phyloP scores from a whole-genome alignment of 2,888 invertebrate genomes.

The Leptogaster cylindrica region DNA sequence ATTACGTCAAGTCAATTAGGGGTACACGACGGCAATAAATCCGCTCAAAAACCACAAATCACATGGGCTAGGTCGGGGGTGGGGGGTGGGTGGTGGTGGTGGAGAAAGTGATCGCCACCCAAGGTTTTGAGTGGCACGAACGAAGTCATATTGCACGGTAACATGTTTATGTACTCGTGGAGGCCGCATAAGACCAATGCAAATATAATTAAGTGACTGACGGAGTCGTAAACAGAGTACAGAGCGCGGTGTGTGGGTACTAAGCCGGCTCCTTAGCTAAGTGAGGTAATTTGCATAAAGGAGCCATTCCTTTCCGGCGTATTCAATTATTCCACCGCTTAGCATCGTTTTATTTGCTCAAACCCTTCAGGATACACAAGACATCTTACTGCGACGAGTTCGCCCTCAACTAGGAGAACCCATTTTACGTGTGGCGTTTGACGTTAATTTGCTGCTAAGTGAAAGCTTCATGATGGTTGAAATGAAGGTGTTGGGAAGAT shows the following conservation, averaged over 20 bases:
- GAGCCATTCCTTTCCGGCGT: conserved; percentile 35
- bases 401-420: neutral
- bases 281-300: conserved; percentile 35
- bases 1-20: conserved; percentile 20
- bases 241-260: conserved; percentile 14
- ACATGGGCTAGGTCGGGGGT: conserved; percentile 20
- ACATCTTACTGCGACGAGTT: conserved; percentile 25
- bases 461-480: no score
- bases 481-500: no score
- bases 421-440: conserved; percentile 30
- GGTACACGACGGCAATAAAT: conserved; percentile 18
- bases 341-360: conserved; percentile 35
- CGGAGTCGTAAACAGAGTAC: conserved; percentile 30
- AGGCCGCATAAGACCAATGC: conserved; percentile 34
- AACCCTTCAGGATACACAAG: conserved; percentile 19
- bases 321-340: conserved; percentile 36
- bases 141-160: conserved; percentile 16
- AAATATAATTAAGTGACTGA: conserved; percentile 35
- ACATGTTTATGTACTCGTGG: conserved; percentile 31
- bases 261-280: neutral
- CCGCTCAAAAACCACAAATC: conserved; percentile 33
- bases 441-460: conserved; percentile 37
- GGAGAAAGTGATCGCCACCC: conserved; percentile 6
- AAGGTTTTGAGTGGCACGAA: no score
- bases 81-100: neutral